phyloP scores from a whole-genome alignment of 92 coral and sea anemone genomes.

The Phenganax stokvisi region DNA sequence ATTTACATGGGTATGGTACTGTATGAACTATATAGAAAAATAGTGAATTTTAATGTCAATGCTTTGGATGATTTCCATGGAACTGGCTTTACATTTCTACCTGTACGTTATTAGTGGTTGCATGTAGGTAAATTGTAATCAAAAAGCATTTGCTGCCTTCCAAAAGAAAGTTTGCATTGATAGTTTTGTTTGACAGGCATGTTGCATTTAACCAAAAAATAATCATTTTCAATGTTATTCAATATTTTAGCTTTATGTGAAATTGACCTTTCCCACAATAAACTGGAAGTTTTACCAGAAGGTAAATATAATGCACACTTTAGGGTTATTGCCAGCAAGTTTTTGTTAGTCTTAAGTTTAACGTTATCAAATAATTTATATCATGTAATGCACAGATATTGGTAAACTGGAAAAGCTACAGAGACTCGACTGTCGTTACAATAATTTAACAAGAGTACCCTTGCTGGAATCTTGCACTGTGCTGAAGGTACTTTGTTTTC shows the following conservation, averaged over 20 bases:
- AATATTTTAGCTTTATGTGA: conserved; percentile 63
- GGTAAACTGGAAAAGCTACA: conserved; percentile 61
- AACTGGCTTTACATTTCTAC: too few relatives aligned
- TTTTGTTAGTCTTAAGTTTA: not conserved
- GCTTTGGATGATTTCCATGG: too few relatives aligned
- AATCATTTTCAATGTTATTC: not conserved
- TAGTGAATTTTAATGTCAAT: too few relatives aligned
- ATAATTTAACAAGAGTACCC: conserved; percentile 68
- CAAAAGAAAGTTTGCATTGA: too few relatives aligned
- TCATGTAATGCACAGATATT: conserved; percentile 37
- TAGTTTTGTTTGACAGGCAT: too few relatives aligned
- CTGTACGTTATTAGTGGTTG: too few relatives aligned
- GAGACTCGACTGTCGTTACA: conserved; percentile 84
- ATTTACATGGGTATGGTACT: too few relatives aligned
- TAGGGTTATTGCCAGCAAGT: not conserved
- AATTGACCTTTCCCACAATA: conserved; percentile 70
- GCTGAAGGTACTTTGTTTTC: conserved; percentile 60
- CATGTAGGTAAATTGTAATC: too few relatives aligned
- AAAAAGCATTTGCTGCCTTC: too few relatives aligned
- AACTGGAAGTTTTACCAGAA: conserved; percentile 57
- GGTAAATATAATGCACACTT: conserved; percentile 44
- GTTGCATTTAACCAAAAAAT: too few relatives aligned
- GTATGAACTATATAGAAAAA: too few relatives aligned
- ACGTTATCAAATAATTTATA: not conserved
- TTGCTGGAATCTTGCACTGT: conserved; percentile 57